Conservation (phyloP, 2,888 invertebrate genomes). For the Stenichneumon culpator region DNA sequence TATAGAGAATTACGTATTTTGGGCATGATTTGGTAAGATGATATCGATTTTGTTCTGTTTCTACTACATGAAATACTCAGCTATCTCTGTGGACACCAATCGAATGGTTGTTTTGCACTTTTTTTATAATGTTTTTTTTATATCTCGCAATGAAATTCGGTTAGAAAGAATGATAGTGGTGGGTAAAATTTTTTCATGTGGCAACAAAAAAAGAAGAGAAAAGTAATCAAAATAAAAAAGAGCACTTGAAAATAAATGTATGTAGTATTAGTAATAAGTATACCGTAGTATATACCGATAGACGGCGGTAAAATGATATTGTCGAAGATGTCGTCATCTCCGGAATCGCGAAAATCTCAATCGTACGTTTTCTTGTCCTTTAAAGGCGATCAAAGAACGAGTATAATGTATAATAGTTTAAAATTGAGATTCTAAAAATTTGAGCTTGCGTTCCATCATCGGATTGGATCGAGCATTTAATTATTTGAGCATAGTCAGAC, state of each 20-base stretch:
- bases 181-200: background rate
- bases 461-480: constrained; percentile 47
- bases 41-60: constrained; percentile 31
- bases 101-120: constrained; percentile 66
- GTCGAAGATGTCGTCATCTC: background rate
- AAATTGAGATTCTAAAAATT: background rate
- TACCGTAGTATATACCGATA: constrained; percentile 25
- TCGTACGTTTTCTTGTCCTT: background rate
- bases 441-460: constrained; percentile 36
- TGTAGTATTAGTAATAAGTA: constrained; percentile 23
- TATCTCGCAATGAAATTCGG: constrained; percentile 33
- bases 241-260: constrained; percentile 14
- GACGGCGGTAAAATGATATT: constrained; percentile 18
- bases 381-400: constrained; percentile 19
- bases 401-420: constrained; percentile 22
- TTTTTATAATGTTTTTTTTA: constrained; percentile 12
- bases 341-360: constrained; percentile 15
- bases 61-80: constrained; percentile 80
- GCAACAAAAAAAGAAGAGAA: constrained; percentile 18
- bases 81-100: constrained; percentile 84
- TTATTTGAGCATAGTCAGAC: constrained; percentile 65
- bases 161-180: constrained; percentile 37
- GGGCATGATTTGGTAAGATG: constrained; percentile 39
- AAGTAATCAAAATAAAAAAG: constrained; percentile 13
- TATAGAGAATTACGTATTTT: constrained; percentile 30